These are phyloP conservation scores for Sclerurus mexicanus DNA, from an alignment of 2,113 vertebrate genomes.

Conservation along the genomic window DNA sequence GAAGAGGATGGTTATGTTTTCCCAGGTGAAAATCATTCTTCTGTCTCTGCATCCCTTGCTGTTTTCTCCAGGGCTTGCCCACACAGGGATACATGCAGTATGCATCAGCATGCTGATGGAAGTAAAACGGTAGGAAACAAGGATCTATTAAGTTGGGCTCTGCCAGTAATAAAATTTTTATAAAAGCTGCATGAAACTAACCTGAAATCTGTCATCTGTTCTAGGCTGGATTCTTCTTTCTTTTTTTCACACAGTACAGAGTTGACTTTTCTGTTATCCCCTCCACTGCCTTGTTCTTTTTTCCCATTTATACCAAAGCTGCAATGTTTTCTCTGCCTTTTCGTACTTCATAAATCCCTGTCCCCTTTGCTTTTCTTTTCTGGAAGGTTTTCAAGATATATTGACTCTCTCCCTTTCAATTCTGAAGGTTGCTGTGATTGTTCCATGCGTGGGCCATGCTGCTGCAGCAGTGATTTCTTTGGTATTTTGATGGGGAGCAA, in stretches of 20 bases:
- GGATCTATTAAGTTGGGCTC: not conserved
- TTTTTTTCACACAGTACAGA: not conserved
- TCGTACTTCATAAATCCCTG: not conserved
- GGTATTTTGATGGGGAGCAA: not conserved
- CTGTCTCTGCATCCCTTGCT: not conserved
- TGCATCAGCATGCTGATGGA: not conserved
- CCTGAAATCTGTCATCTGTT: not conserved
- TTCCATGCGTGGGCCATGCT: not conserved
- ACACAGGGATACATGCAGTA: rapidly evolving
- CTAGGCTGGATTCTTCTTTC: not conserved
- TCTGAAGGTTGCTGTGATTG: not conserved
- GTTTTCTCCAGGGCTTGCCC: not conserved
- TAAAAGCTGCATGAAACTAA: not conserved
- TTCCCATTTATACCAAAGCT: not conserved
- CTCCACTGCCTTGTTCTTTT: not conserved
- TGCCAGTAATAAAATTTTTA: not conserved
- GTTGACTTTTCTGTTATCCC: not conserved
- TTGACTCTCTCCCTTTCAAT: not conserved
- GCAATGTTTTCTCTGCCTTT: not conserved
- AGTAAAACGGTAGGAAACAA: not conserved
- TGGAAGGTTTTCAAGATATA: not conserved
- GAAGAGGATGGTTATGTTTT: not conserved
- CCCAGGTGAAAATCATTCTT: not conserved
- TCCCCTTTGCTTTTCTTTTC: not conserved
- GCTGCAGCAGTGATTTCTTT: not conserved